A percentile compares a stretch with the other conserved stretches of the same genome.
Evolutionary conservation across 2,113 vertebrate species (phyloP).

Genomic region (Thinocorus orbignyianus): DNA sequence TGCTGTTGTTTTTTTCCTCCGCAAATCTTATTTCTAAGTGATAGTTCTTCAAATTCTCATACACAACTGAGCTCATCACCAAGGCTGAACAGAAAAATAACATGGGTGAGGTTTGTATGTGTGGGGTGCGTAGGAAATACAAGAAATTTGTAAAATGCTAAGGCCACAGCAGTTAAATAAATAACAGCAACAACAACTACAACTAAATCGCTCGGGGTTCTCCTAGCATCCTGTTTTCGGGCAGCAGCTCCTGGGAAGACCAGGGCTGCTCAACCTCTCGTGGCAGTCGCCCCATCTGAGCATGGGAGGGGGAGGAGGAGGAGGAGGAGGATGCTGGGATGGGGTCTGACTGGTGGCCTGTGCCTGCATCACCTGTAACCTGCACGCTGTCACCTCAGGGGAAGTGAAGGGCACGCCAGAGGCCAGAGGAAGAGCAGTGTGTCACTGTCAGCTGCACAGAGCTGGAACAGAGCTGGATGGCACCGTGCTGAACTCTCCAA

Average conservation of each 20-base stretch:
- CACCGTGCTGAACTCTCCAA: background rate
- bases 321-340: no score
- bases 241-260: no score
- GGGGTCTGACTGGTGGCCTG: background rate
- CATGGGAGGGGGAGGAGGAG: no score
- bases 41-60: background rate
- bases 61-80: background rate
- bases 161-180: background rate
- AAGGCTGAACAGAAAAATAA: background rate
- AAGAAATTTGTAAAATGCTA: background rate
- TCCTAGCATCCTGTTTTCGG: background rate
- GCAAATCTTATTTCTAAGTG: background rate
- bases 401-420: background rate
- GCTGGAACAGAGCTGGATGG: rapidly evolving
- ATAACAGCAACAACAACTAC: background rate
- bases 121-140: background rate
- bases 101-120: background rate
- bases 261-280: no score
- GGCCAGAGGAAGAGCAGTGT: background rate
- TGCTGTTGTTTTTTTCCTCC: background rate
- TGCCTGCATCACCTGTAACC: background rate
- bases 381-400: background rate
- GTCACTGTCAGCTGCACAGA: background rate
- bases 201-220: background rate
- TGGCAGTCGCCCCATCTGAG: rapidly evolving